Conservation (phyloP, 2,113 vertebrate species). For the Recurvirostra avosetta region DNA sequence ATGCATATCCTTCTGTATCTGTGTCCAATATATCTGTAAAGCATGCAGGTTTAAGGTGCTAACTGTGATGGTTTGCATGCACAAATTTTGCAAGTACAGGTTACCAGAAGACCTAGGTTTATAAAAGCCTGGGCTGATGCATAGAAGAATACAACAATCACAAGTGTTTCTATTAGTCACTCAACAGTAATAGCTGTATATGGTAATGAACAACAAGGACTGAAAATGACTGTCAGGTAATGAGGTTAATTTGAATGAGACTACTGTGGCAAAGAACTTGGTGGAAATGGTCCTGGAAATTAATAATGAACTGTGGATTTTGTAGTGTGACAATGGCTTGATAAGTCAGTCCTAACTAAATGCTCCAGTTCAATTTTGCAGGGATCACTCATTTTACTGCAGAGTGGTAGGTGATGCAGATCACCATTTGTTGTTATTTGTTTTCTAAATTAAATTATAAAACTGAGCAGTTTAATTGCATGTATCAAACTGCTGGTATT, state of each 20-base stretch:
- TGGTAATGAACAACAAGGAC: neutral
- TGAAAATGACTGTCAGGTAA: neutral
- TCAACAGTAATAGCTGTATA: neutral
- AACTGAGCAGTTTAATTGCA: neutral
- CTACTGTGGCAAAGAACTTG: neutral
- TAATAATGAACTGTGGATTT: neutral
- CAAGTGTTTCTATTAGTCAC: neutral
- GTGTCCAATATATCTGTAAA: neutral
- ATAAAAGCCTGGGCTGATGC: neutral
- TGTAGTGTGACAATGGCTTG: neutral
- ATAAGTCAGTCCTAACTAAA: neutral
- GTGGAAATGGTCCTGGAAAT: neutral
- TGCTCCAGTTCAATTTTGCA: neutral
- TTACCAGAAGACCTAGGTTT: neutral
- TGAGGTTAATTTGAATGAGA: neutral
- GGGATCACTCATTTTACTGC: neutral
- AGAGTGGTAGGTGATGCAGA: neutral
- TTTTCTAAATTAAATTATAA: conserved; percentile 22
- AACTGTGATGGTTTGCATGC: neutral
- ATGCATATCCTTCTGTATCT: neutral
- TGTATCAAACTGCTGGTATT: neutral
- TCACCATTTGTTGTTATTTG: conserved; percentile 5
- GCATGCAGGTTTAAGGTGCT: neutral
- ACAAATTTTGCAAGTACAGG: neutral
- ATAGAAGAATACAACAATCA: neutral